Evolutionary conservation across 2,888 invertebrate species (phyloP).

Genomic region (Therioaphis trifolii): DNA sequence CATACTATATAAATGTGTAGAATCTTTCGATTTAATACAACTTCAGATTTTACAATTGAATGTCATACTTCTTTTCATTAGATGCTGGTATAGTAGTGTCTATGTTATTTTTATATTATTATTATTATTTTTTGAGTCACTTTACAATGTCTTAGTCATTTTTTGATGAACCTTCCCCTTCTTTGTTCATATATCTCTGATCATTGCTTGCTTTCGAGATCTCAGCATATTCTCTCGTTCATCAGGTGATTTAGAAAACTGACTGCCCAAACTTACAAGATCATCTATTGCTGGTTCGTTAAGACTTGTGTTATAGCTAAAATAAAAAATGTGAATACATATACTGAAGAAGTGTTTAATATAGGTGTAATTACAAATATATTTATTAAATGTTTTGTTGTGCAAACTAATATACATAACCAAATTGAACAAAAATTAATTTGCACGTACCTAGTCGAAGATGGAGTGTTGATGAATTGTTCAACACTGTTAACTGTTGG

Average conservation of each 20-base stretch:
- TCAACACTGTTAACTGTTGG: constrained; percentile 41
- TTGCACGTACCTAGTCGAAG: neutral
- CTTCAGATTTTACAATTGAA: too few species aligned
- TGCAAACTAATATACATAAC: neutral
- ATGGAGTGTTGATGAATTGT: constrained; percentile 37
- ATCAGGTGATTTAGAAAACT: constrained; percentile 51
- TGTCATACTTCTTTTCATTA: too few species aligned
- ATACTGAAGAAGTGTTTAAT: too few species aligned
- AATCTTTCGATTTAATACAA: too few species aligned
- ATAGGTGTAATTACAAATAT: neutral
- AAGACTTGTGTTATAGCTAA: constrained; percentile 31
- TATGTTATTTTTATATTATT: too few species aligned
- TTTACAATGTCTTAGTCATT: constrained; percentile 26
- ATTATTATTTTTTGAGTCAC: neutral
- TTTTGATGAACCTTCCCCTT: constrained; percentile 18
- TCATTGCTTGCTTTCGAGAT: constrained; percentile 51
- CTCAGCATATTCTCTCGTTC: constrained; percentile 59
- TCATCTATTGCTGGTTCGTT: constrained; percentile 41
- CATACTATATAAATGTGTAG: too few species aligned
- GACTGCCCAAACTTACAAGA: constrained; percentile 45
- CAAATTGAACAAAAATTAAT: neutral
- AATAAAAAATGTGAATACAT: neutral
- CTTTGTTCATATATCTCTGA: constrained; percentile 53
- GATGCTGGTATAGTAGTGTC: too few species aligned
- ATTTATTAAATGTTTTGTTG: neutral